Evolutionary conservation across 2,888 invertebrate species (phyloP), one percentile per base, ranked within the genome.

Genomic region (Pilophorus perplexus): DNA sequence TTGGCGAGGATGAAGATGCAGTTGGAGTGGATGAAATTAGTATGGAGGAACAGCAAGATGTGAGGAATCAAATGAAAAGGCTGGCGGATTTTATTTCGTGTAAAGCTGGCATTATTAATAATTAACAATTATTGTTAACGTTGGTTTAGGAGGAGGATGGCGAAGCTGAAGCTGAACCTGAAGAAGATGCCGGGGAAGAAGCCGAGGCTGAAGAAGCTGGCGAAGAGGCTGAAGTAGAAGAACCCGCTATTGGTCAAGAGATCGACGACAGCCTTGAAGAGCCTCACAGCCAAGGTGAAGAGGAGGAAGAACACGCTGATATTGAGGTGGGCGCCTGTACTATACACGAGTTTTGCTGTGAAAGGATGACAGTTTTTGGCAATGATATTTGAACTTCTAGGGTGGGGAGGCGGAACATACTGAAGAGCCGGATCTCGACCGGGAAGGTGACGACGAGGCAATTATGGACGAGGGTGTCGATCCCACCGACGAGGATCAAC

Each of bases 361-460:
- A n/a, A n/a, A n/a, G n/a, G n/a, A n/a, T n/a, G n/a, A n/a, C n/a
- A n/a, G n/a, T n/a, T 33, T 33, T 42, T 18, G 42, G 42, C 42
- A 42, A n/a, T n/a, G 16, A 6, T n/a, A 6, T 14, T 4, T 14
- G 5, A 42, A n/a, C n/a, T n/a, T n/a, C n/a, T n/a, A 33, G 22
- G 55, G n/a, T 40, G 23, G 18, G 14, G 40, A 18, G 10, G 55
- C 2, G 1, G 55, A 57, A n/a, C n/a, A n/a, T n/a, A n/a, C n/a
- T 6, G 59, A 42, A 20, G 59, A 42, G 16, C 22, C 23, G 16
- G 23, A 40, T 23, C 23, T 42, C 22, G 40, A 42, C 2, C 54
- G 28, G 14, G 64, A 65, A 55, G 55, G 55, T 12, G 40, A 12
- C n/a, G n/a, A n/a, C n/a, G n/a, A n/a, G n/a, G n/a, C n/a, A n/a